Conservation (phyloP, 2,888 invertebrate genomes). For the Colostygia pectinataria region DNA sequence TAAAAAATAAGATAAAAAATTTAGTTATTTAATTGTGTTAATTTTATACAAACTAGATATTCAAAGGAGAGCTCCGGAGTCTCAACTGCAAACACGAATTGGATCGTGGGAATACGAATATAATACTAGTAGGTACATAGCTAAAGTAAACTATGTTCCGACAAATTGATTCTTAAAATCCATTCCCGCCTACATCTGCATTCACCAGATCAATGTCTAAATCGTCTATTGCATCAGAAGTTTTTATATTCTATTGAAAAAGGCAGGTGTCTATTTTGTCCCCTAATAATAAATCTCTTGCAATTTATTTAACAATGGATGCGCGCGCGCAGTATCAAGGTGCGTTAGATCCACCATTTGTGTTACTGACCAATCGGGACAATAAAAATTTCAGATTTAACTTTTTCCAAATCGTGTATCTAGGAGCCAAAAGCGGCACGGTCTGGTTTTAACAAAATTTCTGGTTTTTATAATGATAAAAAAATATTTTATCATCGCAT, state of each 20-base stretch:
- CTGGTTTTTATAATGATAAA: too few relatives aligned
- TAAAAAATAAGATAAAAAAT: too few relatives aligned
- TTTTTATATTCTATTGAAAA: conserved; percentile 13
- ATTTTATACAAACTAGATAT: too few relatives aligned
- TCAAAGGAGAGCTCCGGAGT: too few relatives aligned
- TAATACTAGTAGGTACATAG: too few relatives aligned
- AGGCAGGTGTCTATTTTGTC: conserved; percentile 48
- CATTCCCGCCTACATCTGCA: conserved; percentile 16
- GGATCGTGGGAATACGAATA: neutral
- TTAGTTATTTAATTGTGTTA: too few relatives aligned
- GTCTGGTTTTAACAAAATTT: too few relatives aligned
- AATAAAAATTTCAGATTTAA: conserved; percentile 37
- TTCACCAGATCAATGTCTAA: conserved; percentile 17
- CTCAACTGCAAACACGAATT: too few relatives aligned
- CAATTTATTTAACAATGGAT: conserved; percentile 52
- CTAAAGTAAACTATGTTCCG: too few relatives aligned
- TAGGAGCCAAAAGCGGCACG: too few relatives aligned
- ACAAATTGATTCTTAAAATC: conserved; percentile 1
- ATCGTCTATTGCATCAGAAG: conserved; percentile 10
- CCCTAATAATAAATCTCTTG: conserved; percentile 47
- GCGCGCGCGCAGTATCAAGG: conserved; percentile 49
- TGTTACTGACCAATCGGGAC: conserved; percentile 40
- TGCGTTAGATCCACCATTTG: conserved; percentile 37
- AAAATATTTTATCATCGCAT: too few relatives aligned
- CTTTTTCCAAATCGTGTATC: conserved; percentile 38